Evolutionary conservation across 2,113 vertebrate species (phyloP).

Genomic region (Epinephelus fuscoguttatus): DNA sequence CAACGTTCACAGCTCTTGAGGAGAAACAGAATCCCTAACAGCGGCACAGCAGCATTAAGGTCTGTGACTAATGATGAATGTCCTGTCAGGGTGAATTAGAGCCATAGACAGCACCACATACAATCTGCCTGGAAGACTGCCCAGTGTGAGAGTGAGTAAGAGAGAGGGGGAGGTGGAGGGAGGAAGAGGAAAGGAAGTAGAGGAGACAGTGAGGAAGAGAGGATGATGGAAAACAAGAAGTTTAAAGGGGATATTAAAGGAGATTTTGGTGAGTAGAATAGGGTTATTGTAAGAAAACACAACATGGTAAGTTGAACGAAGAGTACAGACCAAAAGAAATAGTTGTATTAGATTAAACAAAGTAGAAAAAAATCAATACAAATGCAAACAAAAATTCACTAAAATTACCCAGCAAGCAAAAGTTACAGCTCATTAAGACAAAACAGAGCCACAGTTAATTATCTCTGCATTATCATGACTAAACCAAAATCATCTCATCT

Average conservation of each 20-base stretch:
- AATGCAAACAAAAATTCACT: slow-evolving; percentile 21
- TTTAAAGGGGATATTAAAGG: neutral
- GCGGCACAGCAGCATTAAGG: slow-evolving; percentile 60
- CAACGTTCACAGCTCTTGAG: slow-evolving; percentile 29
- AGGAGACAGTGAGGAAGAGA: neutral
- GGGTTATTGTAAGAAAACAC: neutral
- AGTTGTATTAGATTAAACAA: slow-evolving; percentile 8
- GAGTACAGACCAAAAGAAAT: neutral
- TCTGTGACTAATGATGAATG: slow-evolving; percentile 84
- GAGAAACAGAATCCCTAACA: slow-evolving; percentile 46
- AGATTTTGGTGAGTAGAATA: neutral
- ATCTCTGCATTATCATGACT: slow-evolving; percentile 38
- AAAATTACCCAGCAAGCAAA: slow-evolving; percentile 12
- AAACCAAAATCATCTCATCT: slow-evolving; percentile 23
- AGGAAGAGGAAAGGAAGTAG: neutral
- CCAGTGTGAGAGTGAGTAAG: slow-evolving; percentile 48
- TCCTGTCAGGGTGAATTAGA: slow-evolving; percentile 84
- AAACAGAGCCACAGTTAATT: slow-evolving; percentile 42
- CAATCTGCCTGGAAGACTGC: slow-evolving; percentile 72
- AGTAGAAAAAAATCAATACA: neutral
- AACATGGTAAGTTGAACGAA: neutral
- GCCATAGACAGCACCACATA: slow-evolving; percentile 65
- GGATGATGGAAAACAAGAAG: neutral
- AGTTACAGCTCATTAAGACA: slow-evolving; percentile 37
- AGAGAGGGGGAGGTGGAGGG: slow-evolving; percentile 14